Evolutionary conservation across 2,888 invertebrate genomes (phyloP).

Genomic region (Nematopogon swammerdamellus): DNA sequence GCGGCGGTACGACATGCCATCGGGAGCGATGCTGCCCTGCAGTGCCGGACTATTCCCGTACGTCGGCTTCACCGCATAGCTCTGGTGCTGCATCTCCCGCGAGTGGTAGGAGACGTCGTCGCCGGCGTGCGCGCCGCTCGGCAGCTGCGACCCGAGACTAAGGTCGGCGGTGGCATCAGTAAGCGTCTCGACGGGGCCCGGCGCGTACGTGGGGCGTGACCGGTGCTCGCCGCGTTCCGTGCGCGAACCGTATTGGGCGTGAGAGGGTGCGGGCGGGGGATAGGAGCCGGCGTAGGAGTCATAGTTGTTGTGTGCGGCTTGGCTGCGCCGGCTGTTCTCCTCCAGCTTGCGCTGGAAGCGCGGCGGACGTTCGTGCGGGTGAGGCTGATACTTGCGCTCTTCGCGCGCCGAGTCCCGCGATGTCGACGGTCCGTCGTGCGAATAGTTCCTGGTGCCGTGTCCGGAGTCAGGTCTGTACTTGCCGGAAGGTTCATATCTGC

Average conservation of each 20-base stretch:
- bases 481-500: constrained; percentile 29
- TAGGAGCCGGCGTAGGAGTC: constrained; percentile 12
- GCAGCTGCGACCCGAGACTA: background rate
- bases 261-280: constrained; percentile 13
- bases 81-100: background rate
- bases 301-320: constrained; percentile 13
- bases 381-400: constrained; percentile 36
- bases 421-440: constrained; percentile 19
- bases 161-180: background rate
- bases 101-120: background rate
- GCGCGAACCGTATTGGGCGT: constrained; percentile 21
- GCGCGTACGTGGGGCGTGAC: constrained; percentile 18
- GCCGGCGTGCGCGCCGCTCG: background rate
- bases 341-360: constrained; percentile 58
- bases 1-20: background rate
- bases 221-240: constrained; percentile 22
- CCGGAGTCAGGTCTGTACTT: constrained; percentile 30
- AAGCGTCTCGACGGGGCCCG: constrained; percentile 8
- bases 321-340: constrained; percentile 23
- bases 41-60: background rate
- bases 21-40: background rate
- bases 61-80: background rate
- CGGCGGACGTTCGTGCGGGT: constrained; percentile 53
- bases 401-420: constrained; percentile 24
- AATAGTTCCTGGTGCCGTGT: constrained; percentile 32